Evolutionary conservation across 2,888 invertebrate species (phyloP), one percentile per base, ranked within the genome.

Genomic region (Catocala nupta): DNA sequence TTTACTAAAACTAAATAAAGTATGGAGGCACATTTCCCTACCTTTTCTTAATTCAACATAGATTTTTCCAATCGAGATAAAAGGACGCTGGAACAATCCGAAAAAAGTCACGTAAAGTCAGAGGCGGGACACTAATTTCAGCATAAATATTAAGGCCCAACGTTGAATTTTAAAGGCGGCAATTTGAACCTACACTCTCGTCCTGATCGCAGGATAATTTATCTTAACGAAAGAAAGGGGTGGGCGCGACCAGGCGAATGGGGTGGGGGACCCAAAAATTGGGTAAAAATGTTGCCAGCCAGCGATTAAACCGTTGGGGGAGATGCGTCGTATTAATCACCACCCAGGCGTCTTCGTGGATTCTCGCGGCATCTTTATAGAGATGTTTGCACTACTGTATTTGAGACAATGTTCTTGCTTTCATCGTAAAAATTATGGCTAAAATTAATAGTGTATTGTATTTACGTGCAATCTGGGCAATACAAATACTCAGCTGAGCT

Each of bases 251-350:
- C 78, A 81, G 79, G 77, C 72, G 66, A 65, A 71, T 77, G 82
- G 81, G 84, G 83, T 76, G 78, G 75, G 73, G 68, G 85, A 57
- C 90, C 91, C 93, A 93, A 94, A 94, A 94, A 94, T 94, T 93
- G 94, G 92, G 93, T 93, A 94, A 94, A 94, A 94, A 94, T 94
- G 94, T 93, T 93, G 91, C 93, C 92, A 92, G 92, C 92, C 81
- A 93, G 87, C 94, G 93, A 93, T 93, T 94, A 94, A 94, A 93
- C 91, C 91, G 90, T 92, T 84, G 90, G 86, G 93, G 93, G 93
- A 91, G 94, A 93, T 93, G 92, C 94, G 94, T 93, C 90, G 92
- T 93, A 94, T 93, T 94, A 94, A 94, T 94, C 94, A 94, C 94
- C 93, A 89, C 93, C 93, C 93, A 78, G 79, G 90, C 90, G 90